phyloP scores from a whole-genome alignment of 2,113 vertebrate genomes.

The Eleginops maclovinus region DNA sequence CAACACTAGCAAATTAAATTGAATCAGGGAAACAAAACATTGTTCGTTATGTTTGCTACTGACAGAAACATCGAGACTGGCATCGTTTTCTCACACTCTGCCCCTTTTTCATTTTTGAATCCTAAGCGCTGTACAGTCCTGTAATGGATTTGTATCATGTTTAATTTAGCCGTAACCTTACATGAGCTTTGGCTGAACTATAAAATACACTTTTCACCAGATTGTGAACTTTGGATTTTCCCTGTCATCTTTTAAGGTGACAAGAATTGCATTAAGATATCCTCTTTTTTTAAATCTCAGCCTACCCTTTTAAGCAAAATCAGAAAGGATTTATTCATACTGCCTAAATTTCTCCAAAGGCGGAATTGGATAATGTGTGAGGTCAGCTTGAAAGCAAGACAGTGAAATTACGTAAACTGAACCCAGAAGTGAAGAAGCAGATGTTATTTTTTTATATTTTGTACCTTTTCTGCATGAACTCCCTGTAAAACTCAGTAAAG shows the following conservation, averaged over 20 bases:
- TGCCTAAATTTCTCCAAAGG: neutral
- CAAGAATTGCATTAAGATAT: too few relatives aligned
- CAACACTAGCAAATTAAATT: neutral
- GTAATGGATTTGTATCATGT: neutral
- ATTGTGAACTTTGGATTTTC: neutral
- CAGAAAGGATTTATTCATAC: neutral
- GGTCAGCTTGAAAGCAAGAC: conserved; percentile 18
- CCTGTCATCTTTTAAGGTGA: too few relatives aligned
- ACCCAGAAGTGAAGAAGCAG: conserved; percentile 14
- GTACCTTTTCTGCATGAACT: conserved; percentile 10
- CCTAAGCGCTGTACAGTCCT: too few relatives aligned
- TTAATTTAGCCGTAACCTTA: neutral
- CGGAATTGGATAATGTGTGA: neutral
- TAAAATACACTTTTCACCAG: neutral
- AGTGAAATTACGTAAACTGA: conserved; percentile 20
- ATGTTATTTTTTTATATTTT: conserved; percentile 11
- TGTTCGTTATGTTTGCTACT: neutral
- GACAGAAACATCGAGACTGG: neutral
- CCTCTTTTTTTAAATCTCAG: too few relatives aligned
- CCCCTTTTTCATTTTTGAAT: too few relatives aligned
- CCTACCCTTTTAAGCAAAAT: neutral
- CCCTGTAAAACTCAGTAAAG: neutral
- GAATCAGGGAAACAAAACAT: neutral
- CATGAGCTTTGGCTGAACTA: neutral
- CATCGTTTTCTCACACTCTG: neutral